Evolutionary conservation across 37 sponge, comb jelly and placozoan genomes (phyloP).

Genomic region (Bolinopsis microptera): DNA sequence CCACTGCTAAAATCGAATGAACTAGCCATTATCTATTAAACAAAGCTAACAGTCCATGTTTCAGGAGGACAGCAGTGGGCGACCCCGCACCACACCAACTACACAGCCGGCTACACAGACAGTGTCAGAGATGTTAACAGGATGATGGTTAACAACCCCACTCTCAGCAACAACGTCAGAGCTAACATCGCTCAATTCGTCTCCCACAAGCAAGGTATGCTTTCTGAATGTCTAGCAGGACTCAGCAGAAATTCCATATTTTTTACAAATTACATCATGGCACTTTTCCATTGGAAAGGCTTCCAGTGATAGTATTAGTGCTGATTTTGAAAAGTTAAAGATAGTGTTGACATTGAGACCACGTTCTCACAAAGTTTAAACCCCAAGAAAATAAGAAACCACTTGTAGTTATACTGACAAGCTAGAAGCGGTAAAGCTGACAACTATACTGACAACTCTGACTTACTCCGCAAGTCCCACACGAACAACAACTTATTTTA

Average conservation of each 20-base stretch:
- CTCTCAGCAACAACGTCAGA: background rate
- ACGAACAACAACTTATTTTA: background rate
- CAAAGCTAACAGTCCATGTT: background rate
- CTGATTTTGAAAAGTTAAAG: background rate
- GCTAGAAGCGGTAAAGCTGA: too few species aligned
- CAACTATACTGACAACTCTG: too few species aligned
- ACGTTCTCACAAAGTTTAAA: background rate
- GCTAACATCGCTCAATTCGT: constrained; percentile 32
- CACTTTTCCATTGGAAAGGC: too few species aligned
- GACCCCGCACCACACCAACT: constrained; percentile 49
- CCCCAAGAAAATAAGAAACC: background rate
- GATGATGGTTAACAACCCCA: background rate
- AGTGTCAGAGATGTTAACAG: constrained; percentile 48
- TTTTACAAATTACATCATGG: too few species aligned
- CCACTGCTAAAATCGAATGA: too few species aligned
- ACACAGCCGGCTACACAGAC: constrained; percentile 36
- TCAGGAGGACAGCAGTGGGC: background rate
- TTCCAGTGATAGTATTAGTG: too few species aligned
- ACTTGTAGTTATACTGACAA: background rate
- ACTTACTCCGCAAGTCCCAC: too few species aligned
- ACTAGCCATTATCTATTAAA: too few species aligned
- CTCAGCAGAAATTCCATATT: too few species aligned
- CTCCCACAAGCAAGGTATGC: constrained; percentile 4
- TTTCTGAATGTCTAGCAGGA: background rate
- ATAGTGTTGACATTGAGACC: background rate